Evolutionary conservation across 1,140 invertebrate genomes (phyloP).

Genomic region (Holotrichia oblita): DNA sequence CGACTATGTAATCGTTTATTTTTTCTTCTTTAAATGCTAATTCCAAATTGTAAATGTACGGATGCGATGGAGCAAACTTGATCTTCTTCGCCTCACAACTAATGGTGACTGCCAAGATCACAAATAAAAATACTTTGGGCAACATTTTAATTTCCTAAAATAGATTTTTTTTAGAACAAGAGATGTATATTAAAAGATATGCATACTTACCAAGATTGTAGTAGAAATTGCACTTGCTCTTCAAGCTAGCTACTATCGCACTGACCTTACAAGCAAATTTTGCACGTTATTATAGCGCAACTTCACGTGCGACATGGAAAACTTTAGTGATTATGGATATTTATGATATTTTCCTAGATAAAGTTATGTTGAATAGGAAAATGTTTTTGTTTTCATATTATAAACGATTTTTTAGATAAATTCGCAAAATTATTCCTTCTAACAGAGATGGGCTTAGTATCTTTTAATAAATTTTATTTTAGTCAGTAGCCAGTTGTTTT

Average conservation of each 20-base stretch:
- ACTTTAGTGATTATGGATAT: neutral
- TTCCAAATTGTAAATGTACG: constrained; percentile 32
- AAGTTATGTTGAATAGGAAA: neutral
- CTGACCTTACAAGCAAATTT: constrained; percentile 7
- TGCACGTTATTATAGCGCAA: neutral
- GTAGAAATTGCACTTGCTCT: neutral
- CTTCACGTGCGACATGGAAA: neutral
- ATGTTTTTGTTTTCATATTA: constrained; percentile 7
- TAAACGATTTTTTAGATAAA: neutral
- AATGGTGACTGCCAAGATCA: neutral
- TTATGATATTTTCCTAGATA: constrained; percentile 23
- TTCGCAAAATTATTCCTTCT: neutral
- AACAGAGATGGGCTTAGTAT: neutral
- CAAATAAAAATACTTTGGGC: neutral
- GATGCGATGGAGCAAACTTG: constrained; percentile 3
- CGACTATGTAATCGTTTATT: constrained; percentile 23
- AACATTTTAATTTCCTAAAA: neutral
- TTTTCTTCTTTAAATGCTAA: constrained; percentile 23
- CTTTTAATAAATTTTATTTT: too few species aligned
- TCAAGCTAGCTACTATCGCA: neutral
- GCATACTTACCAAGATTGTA: neutral
- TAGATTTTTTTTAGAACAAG: neutral
- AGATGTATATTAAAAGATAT: neutral
- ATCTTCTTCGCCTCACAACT: constrained; percentile 24
- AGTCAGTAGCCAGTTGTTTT: too few species aligned